Evolutionary conservation across 1,140 invertebrate genomes (phyloP), one percentile per base, ranked within the genome.

Genomic region (Drosophila mauritiana): DNA sequence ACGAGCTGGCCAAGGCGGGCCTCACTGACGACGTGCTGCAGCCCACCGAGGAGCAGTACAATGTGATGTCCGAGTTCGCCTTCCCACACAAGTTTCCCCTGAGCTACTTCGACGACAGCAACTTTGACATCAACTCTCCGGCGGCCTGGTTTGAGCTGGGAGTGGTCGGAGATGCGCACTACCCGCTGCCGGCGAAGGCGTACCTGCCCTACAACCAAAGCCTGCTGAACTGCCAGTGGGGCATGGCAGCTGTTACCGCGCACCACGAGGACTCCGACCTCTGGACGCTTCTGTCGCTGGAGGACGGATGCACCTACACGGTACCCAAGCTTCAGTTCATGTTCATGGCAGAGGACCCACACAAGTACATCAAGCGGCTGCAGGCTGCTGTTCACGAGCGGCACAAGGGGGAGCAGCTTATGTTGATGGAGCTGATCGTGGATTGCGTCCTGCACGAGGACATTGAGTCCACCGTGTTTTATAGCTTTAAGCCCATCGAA

Each of bases 321-420:
- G 74, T 92, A 7, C 88, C 89, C 5, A 91, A 79, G 59, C 56
- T 92, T 11, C 88, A 92, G 52, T 85, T 92, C 25, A 92, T 91
- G 89, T 92, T 92, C 51, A 25, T 92, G 7, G 91, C 91, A 15
- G 91, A 92, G 59, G 76, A 91, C 63, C 89, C 91, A 0, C 70
- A 82, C 52, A 68, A 65, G 40, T 92, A 85, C 6, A 78, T 91
- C 1, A 27, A 74, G 22, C 91, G 91, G 0, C n/a, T 92, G 17
- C 55, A 82, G 39, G 52, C 78, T 0, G 91, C 91, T 0, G 58
- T 91, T 1, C 52, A 78, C 10, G 80, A 83, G 17, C 78, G 91
- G 0, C 79, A 90, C 48, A 83, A 78, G 49, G 88, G 77, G 1
- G 91, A 92, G 48, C 73, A 73, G 12, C 17, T 89, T 4, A 85